Percentiles rank a stretch among this genome's conserved stretches.
Evolutionary conservation across 1,140 invertebrate genomes (phyloP).

Genomic region (Drosophila erecta): DNA sequence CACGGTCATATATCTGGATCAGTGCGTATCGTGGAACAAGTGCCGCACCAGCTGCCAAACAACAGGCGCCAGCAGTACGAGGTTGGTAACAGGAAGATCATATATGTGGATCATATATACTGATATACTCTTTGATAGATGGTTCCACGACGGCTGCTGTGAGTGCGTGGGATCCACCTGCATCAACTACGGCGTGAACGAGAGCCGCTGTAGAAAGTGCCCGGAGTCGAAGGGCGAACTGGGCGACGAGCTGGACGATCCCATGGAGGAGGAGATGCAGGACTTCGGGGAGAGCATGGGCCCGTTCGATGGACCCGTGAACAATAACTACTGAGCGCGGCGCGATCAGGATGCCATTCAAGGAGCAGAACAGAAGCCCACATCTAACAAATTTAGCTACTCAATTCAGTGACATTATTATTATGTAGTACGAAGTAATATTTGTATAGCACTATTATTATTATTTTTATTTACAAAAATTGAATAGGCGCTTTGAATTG

Average conservation of each 20-base stretch:
- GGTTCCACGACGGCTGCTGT: constrained; percentile 98
- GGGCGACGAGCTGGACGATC: constrained; percentile 66
- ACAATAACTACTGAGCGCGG: constrained; percentile 74
- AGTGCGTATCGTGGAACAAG: constrained; percentile 95
- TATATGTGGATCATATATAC: background rate
- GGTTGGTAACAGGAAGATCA: constrained; percentile 42
- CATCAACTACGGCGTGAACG: constrained; percentile 96
- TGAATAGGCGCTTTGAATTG: constrained; percentile 62
- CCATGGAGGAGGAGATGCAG: constrained; percentile 77
- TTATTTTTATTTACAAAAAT: constrained; percentile 66
- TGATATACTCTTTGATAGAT: constrained; percentile 85
- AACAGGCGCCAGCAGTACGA: constrained; percentile 80
- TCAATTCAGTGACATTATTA: constrained; percentile 81
- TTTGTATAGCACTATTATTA: constrained; percentile 82
- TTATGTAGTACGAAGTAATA: constrained; percentile 78
- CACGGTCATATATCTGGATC: constrained; percentile 95
- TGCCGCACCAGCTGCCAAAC: constrained; percentile 85
- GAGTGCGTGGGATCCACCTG: constrained; percentile 96
- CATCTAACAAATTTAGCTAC: constrained; percentile 75
- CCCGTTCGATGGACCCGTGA: constrained; percentile 78
- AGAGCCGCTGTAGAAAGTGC: constrained; percentile 86
- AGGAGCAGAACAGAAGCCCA: constrained; percentile 33
- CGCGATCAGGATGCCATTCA: constrained; percentile 58
- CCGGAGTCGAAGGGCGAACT: constrained; percentile 72
- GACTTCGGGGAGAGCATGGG: constrained; percentile 80